Evolutionary conservation across 2,113 vertebrate species (phyloP).

Genomic region (Lampris incognitus): DNA sequence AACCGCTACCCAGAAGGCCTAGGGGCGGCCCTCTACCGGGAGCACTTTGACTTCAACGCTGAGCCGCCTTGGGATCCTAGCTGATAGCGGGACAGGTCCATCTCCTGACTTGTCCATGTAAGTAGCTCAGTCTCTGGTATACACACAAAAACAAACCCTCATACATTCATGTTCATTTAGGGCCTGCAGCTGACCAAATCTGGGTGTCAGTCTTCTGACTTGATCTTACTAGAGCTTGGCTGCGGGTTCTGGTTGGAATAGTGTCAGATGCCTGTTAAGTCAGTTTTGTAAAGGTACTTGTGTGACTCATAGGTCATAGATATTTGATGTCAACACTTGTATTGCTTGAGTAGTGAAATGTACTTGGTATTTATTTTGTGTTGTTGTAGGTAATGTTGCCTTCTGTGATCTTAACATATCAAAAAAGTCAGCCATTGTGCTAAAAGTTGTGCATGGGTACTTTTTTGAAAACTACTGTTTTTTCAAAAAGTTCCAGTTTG

Average conservation of each 20-base stretch:
- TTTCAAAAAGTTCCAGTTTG: no score
- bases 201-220: no score
- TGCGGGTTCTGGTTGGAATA: not conserved
- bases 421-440: not conserved
- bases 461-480: no score
- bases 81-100: constrained; percentile 99
- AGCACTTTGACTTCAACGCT: constrained; percentile 99
- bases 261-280: no score
- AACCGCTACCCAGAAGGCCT: constrained; percentile 96
- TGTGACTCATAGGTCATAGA: no score
- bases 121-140: constrained; percentile 73
- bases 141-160: not conserved
- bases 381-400: not conserved
- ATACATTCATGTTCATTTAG: not conserved
- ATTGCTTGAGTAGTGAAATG: not conserved
- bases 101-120: constrained; percentile 99
- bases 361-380: not conserved
- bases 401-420: not conserved
- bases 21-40: constrained; percentile 99
- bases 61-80: constrained; percentile 99
- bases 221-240: no score
- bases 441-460: not conserved
- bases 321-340: not conserved
- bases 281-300: no score
- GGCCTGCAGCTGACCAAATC: no score